Conservation (phyloP, 1,140 invertebrate species). For the Diachasma alloeum region DNA sequence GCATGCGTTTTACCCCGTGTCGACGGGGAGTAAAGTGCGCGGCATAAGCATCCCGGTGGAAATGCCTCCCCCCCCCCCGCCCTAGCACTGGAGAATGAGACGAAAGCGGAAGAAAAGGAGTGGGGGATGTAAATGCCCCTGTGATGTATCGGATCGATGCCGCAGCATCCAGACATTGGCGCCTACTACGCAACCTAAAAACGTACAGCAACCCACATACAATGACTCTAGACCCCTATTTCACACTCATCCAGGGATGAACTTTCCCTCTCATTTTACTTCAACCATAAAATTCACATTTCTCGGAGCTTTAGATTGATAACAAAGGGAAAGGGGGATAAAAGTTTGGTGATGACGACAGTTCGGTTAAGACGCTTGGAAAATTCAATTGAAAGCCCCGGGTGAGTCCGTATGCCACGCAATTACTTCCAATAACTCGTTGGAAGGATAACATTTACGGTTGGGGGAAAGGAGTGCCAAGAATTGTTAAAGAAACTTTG, state of each 20-base stretch:
- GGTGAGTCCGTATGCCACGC: conserved; percentile 15
- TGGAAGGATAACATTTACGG: conserved; percentile 30
- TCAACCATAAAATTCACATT: neutral
- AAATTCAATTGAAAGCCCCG: conserved; percentile 26
- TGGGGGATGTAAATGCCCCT: conserved; percentile 53
- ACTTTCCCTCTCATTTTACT: neutral
- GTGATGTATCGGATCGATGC: conserved; percentile 68
- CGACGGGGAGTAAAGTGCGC: conserved; percentile 42
- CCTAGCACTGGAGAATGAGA: conserved; percentile 23
- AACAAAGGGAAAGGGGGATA: neutral
- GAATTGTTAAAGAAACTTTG: conserved; percentile 38
- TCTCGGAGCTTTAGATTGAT: neutral
- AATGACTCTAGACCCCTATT: neutral
- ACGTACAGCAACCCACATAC: conserved; percentile 49
- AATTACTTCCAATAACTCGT: conserved; percentile 31
- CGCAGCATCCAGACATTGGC: conserved; percentile 61
- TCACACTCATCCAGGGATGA: too few species aligned
- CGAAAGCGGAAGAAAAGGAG: conserved; percentile 14
- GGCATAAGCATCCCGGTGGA: conserved; percentile 41
- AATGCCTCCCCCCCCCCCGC: conserved; percentile 14
- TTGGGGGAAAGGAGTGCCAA: conserved; percentile 32
- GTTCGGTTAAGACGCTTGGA: conserved; percentile 12
- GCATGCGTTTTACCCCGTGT: conserved; percentile 22
- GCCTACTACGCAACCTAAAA: conserved; percentile 64
- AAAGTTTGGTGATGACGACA: conserved; percentile 3